phyloP scores from a whole-genome alignment of 2,113 vertebrate genomes.

The Hassar affinis region DNA sequence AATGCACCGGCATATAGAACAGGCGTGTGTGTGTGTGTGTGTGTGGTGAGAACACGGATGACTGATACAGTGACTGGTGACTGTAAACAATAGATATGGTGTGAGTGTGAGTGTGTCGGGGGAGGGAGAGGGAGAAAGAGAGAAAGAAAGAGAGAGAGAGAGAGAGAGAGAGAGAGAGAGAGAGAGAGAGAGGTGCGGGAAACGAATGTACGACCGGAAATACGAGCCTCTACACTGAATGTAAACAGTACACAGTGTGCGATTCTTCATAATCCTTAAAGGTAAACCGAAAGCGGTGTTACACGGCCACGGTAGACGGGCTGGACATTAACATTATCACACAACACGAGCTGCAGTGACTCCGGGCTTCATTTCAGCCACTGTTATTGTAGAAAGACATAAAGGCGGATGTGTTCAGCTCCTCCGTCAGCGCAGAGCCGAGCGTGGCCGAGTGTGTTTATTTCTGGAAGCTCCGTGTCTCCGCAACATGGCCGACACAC shows the following conservation, averaged over 20 bases:
- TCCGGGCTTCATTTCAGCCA: neutral
- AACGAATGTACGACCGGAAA: neutral
- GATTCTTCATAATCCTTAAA: neutral
- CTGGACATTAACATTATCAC: neutral
- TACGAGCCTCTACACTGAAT: neutral
- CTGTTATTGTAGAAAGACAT: neutral
- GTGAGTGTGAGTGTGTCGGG: conserved; percentile 11
- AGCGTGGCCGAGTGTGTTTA: conserved; percentile 64
- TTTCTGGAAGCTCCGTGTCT: conserved; percentile 73
- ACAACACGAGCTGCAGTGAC: neutral
- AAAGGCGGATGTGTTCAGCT: neutral
- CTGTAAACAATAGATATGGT: conserved; percentile 17
- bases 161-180: neutral
- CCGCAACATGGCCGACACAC: conserved; percentile 79
- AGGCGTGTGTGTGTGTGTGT: neutral
- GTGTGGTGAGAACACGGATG: neutral
- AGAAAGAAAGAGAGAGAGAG: neutral
- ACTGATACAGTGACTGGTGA: conserved; percentile 14
- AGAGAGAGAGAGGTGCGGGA: neutral
- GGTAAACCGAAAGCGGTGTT: neutral
- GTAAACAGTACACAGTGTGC: conserved; percentile 13
- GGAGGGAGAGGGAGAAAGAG: neutral
- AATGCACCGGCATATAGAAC: neutral
- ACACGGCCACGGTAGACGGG: neutral
- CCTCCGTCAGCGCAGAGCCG: conserved; percentile 6